Evolutionary conservation across 2,113 vertebrate genomes (phyloP).

Genomic region (Chaenogobius annularis): DNA sequence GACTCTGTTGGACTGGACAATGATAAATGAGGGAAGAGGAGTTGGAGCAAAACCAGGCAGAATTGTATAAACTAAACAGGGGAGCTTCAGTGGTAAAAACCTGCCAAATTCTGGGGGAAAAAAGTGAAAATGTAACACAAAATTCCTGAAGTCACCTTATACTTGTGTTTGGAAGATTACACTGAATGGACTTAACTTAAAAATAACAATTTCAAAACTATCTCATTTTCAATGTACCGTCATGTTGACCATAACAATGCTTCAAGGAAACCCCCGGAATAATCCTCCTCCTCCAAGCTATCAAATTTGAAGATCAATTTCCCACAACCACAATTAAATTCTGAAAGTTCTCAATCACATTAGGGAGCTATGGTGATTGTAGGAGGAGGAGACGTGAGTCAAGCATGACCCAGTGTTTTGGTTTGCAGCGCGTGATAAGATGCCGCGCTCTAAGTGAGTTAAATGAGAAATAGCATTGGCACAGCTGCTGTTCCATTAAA

Average conservation of each 20-base stretch:
- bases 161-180: too few relatives aligned
- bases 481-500: conserved; percentile 78
- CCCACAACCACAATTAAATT: conserved; percentile 67
- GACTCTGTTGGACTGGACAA: neutral
- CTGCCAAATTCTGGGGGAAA: too few relatives aligned
- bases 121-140: too few relatives aligned
- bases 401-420: conserved; percentile 63
- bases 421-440: conserved; percentile 66
- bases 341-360: conserved; percentile 72
- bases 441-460: conserved; percentile 69
- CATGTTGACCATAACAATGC: conserved; percentile 25
- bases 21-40: neutral
- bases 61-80: neutral
- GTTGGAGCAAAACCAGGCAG: neutral
- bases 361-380: conserved; percentile 58
- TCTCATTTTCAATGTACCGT: neutral
- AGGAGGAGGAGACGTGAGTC: conserved; percentile 28
- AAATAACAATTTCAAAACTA: too few relatives aligned
- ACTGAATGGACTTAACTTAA: too few relatives aligned
- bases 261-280: conserved; percentile 45
- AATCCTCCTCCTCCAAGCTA: conserved; percentile 44
- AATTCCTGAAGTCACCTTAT: too few relatives aligned
- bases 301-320: conserved; percentile 65
- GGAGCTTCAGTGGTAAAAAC: too few relatives aligned
- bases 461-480: conserved; percentile 74